phyloP scores from a whole-genome alignment of 2,888 invertebrate genomes.

The Petrolisthes cinctipes region DNA sequence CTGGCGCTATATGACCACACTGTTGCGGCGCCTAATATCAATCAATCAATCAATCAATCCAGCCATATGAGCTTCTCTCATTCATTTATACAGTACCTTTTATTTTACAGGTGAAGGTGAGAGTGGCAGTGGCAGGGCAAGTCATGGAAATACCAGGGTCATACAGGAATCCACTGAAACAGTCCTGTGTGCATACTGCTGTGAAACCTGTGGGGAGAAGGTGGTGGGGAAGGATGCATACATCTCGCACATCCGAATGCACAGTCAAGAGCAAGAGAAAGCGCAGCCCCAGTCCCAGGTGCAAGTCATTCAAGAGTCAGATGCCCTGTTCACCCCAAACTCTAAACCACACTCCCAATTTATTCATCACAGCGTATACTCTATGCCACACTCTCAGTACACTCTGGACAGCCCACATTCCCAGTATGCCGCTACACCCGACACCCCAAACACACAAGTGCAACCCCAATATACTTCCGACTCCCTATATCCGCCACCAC shows the following conservation, averaged over 20 bases:
- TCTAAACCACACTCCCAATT: no score
- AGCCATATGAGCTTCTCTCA: no score
- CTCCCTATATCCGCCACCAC: no score
- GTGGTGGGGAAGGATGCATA: slow-evolving; percentile 55
- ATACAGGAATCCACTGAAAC: slow-evolving; percentile 25
- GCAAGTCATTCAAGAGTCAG: no score
- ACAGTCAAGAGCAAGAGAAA: slow-evolving; percentile 6
- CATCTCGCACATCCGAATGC: slow-evolving; percentile 44
- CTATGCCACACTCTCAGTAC: no score
- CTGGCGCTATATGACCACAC: no score
- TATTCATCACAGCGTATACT: no score
- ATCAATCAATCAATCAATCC: no score
- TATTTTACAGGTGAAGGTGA: no score
- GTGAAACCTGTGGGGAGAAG: slow-evolving; percentile 53
- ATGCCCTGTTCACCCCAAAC: no score
- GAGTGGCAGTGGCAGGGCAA: neutral
- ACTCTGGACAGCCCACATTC: neutral
- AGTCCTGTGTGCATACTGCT: slow-evolving; percentile 41
- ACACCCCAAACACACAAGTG: neutral
- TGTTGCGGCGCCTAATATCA: no score
- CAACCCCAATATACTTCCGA: neutral
- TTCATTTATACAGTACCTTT: no score
- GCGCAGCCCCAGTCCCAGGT: neutral
- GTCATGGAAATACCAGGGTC: neutral
- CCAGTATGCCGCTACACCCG: neutral